Evolutionary conservation across 2,888 invertebrate genomes (phyloP), one percentile per base, ranked within the genome.

Genomic region (Anorthoa munda): DNA sequence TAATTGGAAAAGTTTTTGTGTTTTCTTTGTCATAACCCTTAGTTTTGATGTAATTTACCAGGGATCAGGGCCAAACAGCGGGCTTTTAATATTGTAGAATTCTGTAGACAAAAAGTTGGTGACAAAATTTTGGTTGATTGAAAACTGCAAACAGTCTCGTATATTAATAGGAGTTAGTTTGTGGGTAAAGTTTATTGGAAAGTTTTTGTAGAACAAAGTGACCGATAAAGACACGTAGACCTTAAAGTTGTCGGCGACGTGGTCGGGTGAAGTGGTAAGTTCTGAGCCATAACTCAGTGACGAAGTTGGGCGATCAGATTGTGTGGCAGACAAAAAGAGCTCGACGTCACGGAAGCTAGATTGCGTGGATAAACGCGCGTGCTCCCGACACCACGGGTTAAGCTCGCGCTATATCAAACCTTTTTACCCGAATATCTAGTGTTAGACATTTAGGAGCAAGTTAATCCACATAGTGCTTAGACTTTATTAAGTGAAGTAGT

Each of bases 1-100:
- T 95, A 94, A 95, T 95, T 95, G 93, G 90, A 93, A 95, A 95
- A 95, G 92, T 95, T 95, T 93, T 89, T 88, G 85, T 90, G 84
- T 90, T 91, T 90, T 90, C 89, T 92, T 91, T 91, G 90, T 90
- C 90, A 90, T 88, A 90, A 89, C 86, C 88, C 87, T 84, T 91
- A 91, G 91, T 91, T 91, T 87, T 77, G 82, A 84, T 86, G 86
- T 86, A 83, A 87, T 86, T 86, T 81, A 77, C 71, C 79, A 75
- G 70, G 63, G 80, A 83, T 81, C 81, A 79, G 83, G 72, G 72
- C 63, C 70, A 77, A 82, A 75, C 74, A 63, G 60, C 64, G 78
- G 60, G 65, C 50, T 75, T 80, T 81, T 77, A 83, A 83, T 72
- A 72, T 77, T 75, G 71, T 72, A 66, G 48, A 69, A 75, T 71